phyloP scores from a whole-genome alignment of 2,113 vertebrate species.

The Terrapene triunguis region DNA sequence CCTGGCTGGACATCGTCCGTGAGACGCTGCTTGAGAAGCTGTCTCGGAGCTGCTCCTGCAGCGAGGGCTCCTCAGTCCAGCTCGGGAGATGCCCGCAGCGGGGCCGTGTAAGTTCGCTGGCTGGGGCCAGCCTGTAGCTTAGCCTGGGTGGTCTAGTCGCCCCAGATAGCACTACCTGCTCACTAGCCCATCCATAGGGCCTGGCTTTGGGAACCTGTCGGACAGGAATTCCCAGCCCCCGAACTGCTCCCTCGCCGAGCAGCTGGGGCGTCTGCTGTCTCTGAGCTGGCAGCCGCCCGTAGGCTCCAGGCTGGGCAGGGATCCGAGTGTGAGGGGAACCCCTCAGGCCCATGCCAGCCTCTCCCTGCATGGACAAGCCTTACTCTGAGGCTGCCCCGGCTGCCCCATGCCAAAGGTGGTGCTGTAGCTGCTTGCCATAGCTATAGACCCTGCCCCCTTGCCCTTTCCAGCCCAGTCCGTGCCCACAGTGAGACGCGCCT shows the following conservation, averaged over 20 bases:
- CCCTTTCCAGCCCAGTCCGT: accelerated
- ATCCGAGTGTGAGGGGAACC: background rate
- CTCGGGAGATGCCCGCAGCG: conserved; percentile 66
- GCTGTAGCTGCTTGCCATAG: background rate
- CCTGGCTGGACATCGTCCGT: conserved; percentile 87
- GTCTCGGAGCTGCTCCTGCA: conserved; percentile 85
- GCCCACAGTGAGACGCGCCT: background rate
- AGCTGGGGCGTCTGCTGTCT: background rate
- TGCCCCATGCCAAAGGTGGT: background rate
- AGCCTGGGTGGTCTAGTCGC: conserved; percentile 18
- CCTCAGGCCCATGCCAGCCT: background rate
- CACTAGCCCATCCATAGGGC: background rate
- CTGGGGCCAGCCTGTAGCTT: conserved; percentile 50
- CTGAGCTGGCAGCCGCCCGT: background rate
- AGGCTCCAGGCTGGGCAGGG: background rate
- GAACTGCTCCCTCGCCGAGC: background rate
- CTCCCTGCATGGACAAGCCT: too few relatives aligned
- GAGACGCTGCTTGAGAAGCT: conserved; percentile 82
- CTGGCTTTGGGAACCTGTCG: background rate
- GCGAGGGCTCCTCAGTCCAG: conserved; percentile 79
- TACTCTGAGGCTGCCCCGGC: too few relatives aligned
- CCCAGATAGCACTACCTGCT: conserved; percentile 11
- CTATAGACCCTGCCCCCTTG: background rate
- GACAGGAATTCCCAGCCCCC: background rate
- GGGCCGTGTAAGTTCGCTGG: conserved; percentile 79